phyloP scores from a whole-genome alignment of 1,140 invertebrate genomes.

The Schlechtendalia chinensis region DNA sequence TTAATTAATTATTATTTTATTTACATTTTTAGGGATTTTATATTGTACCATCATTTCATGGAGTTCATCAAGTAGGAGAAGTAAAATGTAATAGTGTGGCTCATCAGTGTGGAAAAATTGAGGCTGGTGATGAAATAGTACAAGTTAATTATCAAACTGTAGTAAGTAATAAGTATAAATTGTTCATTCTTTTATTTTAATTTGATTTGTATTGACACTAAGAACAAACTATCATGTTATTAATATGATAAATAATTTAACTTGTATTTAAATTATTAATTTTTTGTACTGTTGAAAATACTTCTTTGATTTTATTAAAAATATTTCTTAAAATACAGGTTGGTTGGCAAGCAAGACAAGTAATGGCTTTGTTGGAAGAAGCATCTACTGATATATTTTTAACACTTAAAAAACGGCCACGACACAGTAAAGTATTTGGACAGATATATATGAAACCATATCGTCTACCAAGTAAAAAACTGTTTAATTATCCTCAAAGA shows the following conservation, averaged over 20 bases:
- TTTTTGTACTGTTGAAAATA: no score
- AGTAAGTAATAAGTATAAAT: slow-evolving; percentile 57
- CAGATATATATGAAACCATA: slow-evolving; percentile 80
- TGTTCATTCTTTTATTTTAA: neutral
- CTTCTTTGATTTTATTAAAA: no score
- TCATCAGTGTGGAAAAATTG: slow-evolving; percentile 83
- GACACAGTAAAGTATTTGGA: slow-evolving; percentile 78
- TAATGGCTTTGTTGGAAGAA: slow-evolving; percentile 73
- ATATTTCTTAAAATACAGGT: slow-evolving; percentile 57
- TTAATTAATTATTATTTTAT: no score
- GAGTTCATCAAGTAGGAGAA: slow-evolving; percentile 80
- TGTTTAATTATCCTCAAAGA: slow-evolving; percentile 64
- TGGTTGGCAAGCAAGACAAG: slow-evolving; percentile 80
- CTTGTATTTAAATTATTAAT: no score
- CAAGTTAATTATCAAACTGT: slow-evolving; percentile 91
- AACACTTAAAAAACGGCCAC: slow-evolving; percentile 79
- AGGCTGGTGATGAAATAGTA: slow-evolving; percentile 90
- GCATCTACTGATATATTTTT: slow-evolving; percentile 77
- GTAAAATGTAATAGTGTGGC: slow-evolving; percentile 82
- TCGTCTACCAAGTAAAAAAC: slow-evolving; percentile 72
- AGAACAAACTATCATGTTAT: no score
- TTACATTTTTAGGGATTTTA: slow-evolving; percentile 68
- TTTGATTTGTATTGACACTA: neutral
- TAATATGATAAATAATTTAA: no score
- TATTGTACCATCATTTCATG: slow-evolving; percentile 80